Percentiles rank a stretch among this genome's conserved stretches.
Evolutionary conservation across 2,797 vertebrate genomes (phyloP).

Genomic region (Enteromius thamalakanensis): DNA sequence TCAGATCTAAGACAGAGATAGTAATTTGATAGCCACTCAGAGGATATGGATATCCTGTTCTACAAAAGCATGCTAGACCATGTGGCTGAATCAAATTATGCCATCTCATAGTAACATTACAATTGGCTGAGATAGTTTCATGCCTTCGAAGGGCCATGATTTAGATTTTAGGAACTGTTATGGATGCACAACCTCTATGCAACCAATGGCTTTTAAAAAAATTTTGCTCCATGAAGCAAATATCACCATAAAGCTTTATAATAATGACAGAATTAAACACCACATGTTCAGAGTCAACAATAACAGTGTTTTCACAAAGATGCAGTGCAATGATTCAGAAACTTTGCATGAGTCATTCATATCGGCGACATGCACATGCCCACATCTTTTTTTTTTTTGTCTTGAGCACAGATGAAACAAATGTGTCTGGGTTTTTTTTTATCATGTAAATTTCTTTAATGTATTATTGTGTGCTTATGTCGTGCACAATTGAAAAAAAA

Average conservation of each 20-base stretch:
- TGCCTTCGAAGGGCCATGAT: neutral
- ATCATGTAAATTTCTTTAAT: neutral
- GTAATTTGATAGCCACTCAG: conserved; percentile 74
- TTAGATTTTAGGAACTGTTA: neutral
- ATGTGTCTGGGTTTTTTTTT: neutral
- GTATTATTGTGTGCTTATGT: neutral
- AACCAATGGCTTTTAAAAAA: neutral
- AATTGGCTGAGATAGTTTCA: conserved; percentile 6
- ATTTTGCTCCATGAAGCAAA: neutral
- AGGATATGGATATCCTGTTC: conserved; percentile 29
- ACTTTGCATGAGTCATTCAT: conserved; percentile 5
- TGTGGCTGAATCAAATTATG: conserved; percentile 24
- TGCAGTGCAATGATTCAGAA: neutral
- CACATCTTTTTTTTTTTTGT: neutral
- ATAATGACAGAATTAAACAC: conserved; percentile 19
- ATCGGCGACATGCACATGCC: neutral
- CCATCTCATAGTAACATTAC: neutral
- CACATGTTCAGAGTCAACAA: neutral
- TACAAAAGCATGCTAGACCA: conserved; percentile 7
- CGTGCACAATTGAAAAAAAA: conserved; percentile 1
- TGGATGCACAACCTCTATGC: neutral
- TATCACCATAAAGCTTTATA: neutral
- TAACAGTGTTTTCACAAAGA: neutral
- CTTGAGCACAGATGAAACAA: neutral
- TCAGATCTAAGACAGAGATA: conserved; percentile 76